Evolutionary conservation across 1,140 invertebrate genomes (phyloP), one percentile per base, ranked within the genome.

Genomic region (Solenopsis fugax): DNA sequence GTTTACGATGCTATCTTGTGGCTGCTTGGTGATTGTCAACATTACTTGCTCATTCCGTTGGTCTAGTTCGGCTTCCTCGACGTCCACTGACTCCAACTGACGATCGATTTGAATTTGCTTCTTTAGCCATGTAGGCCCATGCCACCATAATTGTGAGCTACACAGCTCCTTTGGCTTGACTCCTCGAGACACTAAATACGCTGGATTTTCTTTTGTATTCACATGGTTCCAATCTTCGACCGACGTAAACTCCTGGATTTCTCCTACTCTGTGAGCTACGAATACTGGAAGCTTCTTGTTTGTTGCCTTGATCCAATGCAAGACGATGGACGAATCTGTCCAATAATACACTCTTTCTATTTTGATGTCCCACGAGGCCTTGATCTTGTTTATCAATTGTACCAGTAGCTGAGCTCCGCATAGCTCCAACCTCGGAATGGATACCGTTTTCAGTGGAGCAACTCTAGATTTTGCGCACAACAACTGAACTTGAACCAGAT

Each of bases 341-440:
- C n/a, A n/a, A n/a, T 21, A 58, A 24, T 24, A 58, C 2, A n/a
- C 13, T 52, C 16, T 16, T 9, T 58, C 10, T 58, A 58, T 24
- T 0, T 58, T 4, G 0, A 24, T 4, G 10, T 1, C 10, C 5
- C 4, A 29, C 2, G 29, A 29, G 29, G 29, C 10, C 0, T 18
- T 13, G 1, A 72, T 5, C 1, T n/a, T 54, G 0, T 2, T 5
- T 9, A 72, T 54, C 1, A 72, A 9, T 2, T 91, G 37, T 0
- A 90, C 81, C 12, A 93, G 84, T 29, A 95, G 62, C 16, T 93
- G 4, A 0, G 94, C 93, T 50, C 86, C 92, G 21, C 92, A 93
- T 48, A 95, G 73, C 71, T 94, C 4, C 4, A 41, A 6, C 92
- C 93, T 73, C 13, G 93, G 93, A 10, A 95, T 54, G 1, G 93